These are phyloP conservation scores for Phalacrocorax aristotelis DNA, from an alignment of 2,113 vertebrate species.

Conservation along the genomic window DNA sequence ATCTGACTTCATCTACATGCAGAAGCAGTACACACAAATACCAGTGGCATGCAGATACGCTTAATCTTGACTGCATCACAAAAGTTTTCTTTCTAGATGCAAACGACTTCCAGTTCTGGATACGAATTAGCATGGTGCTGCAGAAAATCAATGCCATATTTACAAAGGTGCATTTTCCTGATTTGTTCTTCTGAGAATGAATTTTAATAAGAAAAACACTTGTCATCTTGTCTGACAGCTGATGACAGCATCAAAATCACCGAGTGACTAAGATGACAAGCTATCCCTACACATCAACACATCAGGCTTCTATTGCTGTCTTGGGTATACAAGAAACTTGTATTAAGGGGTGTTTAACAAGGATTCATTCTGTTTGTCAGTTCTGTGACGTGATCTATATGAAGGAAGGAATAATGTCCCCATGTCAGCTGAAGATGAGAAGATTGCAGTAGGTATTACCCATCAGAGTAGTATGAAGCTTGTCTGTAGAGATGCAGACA, in stretches of 20 bases:
- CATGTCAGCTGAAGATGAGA: not conserved
- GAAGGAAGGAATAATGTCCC: constrained; percentile 9
- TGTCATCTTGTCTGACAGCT: constrained; percentile 32
- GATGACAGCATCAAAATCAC: constrained; percentile 35
- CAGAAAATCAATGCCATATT: not conserved
- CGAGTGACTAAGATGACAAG: constrained; percentile 37
- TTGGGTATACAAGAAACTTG: not conserved
- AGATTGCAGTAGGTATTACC: not conserved
- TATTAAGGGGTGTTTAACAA: constrained; percentile 26
- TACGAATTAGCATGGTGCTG: not conserved
- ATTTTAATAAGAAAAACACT: constrained; percentile 37
- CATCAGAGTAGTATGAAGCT: not conserved
- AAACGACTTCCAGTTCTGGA: not conserved
- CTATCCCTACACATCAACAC: constrained; percentile 8
- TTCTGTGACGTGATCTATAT: not conserved
- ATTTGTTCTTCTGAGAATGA: constrained; percentile 13
- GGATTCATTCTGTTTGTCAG: constrained; percentile 36
- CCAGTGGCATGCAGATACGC: not conserved
- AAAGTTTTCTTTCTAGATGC: not conserved
- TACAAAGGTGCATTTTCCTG: not conserved
- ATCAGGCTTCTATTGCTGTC: constrained; percentile 26
- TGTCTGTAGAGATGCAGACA: not conserved
- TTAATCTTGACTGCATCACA: not conserved
- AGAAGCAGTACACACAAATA: not conserved
- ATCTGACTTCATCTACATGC: not conserved